Evolutionary conservation across 2,797 vertebrate genomes (phyloP), one percentile per base, ranked within the genome.

Genomic region (Menidia menidia): DNA sequence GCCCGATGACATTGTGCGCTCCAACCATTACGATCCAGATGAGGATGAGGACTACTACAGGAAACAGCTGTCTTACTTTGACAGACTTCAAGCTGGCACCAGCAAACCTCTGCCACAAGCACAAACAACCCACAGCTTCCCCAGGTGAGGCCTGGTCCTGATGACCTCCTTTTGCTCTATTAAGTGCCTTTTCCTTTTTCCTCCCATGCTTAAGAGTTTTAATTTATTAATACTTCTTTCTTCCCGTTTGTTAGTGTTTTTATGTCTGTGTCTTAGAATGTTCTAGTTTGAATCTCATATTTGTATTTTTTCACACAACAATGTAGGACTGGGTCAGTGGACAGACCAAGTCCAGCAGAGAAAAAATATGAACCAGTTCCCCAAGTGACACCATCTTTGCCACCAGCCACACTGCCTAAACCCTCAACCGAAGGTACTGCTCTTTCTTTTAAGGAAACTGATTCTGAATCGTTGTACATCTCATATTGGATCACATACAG

Each of bases 21-120:
- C 97, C n/a, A 97, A 98, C 84, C 95, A 97, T 70, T 97, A 97
- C 0, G 92, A 98, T 71, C 97, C 97, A 0, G 96, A 99, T 39
- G 97, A 98, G 57, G 98, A 99, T 13, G 97, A 99, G 71, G 97
- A 99, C 52, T 98, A 98, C 78, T 99, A 99, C 78, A 94, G 96
- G 57, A 98, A 99, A 73, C 98, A 99, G 92, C 95, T 99, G 75
- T 98, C 98, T 0, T 98, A 96, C 88, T 98, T 99, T 19, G 97
- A 98, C 82, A 94, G 96, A 47, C 83, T 93, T 50, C 92, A 92
- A 63, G 0, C 72, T 0, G 89, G 91, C 30, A 75, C 95, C 19
- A 93, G 78, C 67, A 99, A 99, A 73, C 84, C 87, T 0, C 89
- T 97, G 57, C 63, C 85, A 68, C 92, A 92, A 88, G 95, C 90